Conservation (phyloP, 2,888 invertebrate genomes). For the Eupithecia abbreviata region DNA sequence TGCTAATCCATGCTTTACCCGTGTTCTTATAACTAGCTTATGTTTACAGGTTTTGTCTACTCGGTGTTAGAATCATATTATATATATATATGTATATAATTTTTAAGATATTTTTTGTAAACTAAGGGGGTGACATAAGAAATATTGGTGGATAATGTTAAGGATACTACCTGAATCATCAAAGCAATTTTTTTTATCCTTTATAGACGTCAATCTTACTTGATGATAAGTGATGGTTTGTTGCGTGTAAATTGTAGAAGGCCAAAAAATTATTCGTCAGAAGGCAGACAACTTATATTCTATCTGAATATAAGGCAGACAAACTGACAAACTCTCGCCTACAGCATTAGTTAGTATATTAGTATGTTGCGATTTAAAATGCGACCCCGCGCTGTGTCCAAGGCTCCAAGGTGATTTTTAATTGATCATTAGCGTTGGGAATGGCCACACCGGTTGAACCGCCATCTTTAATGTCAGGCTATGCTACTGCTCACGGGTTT, state of each 20-base stretch:
- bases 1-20: conserved; percentile 14
- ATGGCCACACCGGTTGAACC: conserved; percentile 14
- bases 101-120: background rate
- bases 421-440: conserved; percentile 33
- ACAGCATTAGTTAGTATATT: background rate
- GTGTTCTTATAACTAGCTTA: background rate
- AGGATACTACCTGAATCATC: too few relatives aligned
- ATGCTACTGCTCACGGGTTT: background rate
- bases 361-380: conserved; percentile 19
- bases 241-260: too few relatives aligned
- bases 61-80: background rate
- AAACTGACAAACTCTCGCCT: background rate
- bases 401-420: conserved; percentile 37
- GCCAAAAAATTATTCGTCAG: too few relatives aligned
- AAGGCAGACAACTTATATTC: too few relatives aligned
- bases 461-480: conserved; percentile 10
- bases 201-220: too few relatives aligned
- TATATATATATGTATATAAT: too few relatives aligned
- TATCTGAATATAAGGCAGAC: background rate
- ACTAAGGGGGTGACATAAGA: background rate
- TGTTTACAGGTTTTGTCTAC: background rate
- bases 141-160: too few relatives aligned
- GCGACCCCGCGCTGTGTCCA: conserved; percentile 22
- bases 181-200: too few relatives aligned
- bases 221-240: too few relatives aligned